Base-by-base conservation (phyloP, 2,888 invertebrate genomes). In the Urechis unicinctus region DNA sequence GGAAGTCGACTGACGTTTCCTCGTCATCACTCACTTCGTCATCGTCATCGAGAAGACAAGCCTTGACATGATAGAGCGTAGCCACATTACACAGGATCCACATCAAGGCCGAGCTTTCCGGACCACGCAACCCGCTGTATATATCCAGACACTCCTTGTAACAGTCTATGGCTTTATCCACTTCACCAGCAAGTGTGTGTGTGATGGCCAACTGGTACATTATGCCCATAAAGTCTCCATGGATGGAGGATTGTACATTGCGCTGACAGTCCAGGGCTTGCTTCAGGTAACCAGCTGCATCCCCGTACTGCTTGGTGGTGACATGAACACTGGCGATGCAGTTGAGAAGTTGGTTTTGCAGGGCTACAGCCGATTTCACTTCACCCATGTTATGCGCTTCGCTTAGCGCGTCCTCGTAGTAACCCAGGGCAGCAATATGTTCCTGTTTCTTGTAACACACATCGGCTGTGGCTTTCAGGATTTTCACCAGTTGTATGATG, bases 41-140 rank as follows among this genome's bases (percentile, higher is more conserved):
- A 1, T 68, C 61, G 45, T 69, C 70, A 29, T 74, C 69, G 30
- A 72, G 66, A 26, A 74, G 64, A 55, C 73, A 74, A 3, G 72
- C 73, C 57, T 76, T 75, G 4, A 75, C 73, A 58, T 74, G 73
- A 56, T 71, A 74, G 61, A 76, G 71, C n/a, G 72, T 72, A 21
- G 70, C 76, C 36, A 76, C 64, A 53, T 70, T 72, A 21, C 73
- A 71, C 41, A 75, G 61, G 1, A 70, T 70, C 22, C 66, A 61
- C 29, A 70, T 70, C 66, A 74, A 69, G 30, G 73, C 74, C 6
- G 70, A 67, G 1, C 41, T 36, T 21, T 71, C 61, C 28, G 66
- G 52, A 3, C 68, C 69, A 6, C 53, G 49, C 25, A 70, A 63
- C 59, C 75, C 75, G 42, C 67, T 59, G 56, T 67, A 73, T 24